Evolutionary conservation across 2,797 vertebrate species (phyloP), one percentile per base, ranked within the genome.

Genomic region (Bovichtus variegatus): DNA sequence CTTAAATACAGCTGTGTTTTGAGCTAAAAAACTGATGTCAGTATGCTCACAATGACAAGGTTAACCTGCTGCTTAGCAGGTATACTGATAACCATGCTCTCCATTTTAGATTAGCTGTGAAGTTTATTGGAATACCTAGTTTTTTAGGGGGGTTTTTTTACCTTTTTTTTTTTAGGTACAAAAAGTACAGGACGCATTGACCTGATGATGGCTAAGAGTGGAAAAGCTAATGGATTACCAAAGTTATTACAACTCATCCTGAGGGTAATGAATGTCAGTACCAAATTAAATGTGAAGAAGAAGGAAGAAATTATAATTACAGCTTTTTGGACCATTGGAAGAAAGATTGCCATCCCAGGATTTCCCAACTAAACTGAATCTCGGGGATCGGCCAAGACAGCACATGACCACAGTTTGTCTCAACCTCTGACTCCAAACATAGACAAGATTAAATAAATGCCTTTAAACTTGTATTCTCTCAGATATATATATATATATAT

Each of bases 381-480:
- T 65, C 23, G 8, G 51, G 6, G 23, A 60, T 2, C 11, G 34
- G 21, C 57, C 18, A 11, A 9, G 34, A 57, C 27, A 41, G 44
- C 25, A 46, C 29, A 27, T 38, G 21, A n/a, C 63, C 47, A 6
- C 51, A 3, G 60, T 41, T 47, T 54, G 31, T 44, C 51, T 47
- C 16, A 51, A 44, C 15, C 27, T 55, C 18, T 57, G 25, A 59
- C 12, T 55, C 19, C n/a, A 65, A 70, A 47, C 36, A 76, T 1
- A 64, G 46, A 53, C 19, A 2, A 49, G 34, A 58, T 62, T 13
- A 43, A 77, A 74, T 31, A 36, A 74, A 29, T 11, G 57, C 9
- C 62, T 47, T 74, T 66, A 68, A 44, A 77, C 34, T 59, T 18
- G 15, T 47, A 6, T 43, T 36, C 18, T 36, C 68, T 62, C 25